phyloP scores from a whole-genome alignment of 2,888 invertebrate species.

The Epinotia brunnichana region DNA sequence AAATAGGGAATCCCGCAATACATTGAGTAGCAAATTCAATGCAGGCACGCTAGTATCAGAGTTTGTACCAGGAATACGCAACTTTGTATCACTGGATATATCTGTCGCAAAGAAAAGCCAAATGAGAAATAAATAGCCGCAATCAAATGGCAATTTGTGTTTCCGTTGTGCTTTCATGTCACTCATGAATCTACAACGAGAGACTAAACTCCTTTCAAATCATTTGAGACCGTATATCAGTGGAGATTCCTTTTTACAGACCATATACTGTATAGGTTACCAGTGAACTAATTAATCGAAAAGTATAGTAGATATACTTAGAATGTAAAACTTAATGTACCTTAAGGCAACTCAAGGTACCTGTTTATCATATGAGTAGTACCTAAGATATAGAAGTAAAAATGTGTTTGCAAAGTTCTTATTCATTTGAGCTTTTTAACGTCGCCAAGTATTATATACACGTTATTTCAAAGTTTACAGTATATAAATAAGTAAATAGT shows the following conservation, averaged over 20 bases:
- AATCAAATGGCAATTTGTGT: constrained; percentile 73
- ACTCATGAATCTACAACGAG: constrained; percentile 6
- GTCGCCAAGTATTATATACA: no score
- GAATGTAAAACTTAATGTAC: no score
- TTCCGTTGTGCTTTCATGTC: constrained; percentile 59
- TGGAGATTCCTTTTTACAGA: not conserved
- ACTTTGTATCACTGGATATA: constrained; percentile 23
- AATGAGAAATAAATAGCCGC: constrained; percentile 75
- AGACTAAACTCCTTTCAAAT: constrained; percentile 2
- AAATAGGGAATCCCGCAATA: not conserved
- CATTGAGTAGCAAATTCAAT: not conserved
- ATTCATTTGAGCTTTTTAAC: no score
- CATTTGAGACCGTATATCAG: not conserved
- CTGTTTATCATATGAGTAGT: no score
- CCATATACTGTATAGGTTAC: not conserved
- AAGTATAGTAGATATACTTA: no score
- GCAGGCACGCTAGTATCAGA: not conserved
- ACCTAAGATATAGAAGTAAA: no score
- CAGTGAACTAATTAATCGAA: no score
- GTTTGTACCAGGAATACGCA: constrained; percentile 11
- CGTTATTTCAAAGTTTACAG: no score
- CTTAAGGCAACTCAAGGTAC: no score
- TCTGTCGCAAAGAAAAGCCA: constrained; percentile 46
- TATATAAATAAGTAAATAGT: no score
- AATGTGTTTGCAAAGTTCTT: no score